Percentiles rank a stretch among this genome's conserved stretches.
Evolutionary conservation across 2,113 vertebrate genomes (phyloP).

Genomic region (Pituophis catenifer): DNA sequence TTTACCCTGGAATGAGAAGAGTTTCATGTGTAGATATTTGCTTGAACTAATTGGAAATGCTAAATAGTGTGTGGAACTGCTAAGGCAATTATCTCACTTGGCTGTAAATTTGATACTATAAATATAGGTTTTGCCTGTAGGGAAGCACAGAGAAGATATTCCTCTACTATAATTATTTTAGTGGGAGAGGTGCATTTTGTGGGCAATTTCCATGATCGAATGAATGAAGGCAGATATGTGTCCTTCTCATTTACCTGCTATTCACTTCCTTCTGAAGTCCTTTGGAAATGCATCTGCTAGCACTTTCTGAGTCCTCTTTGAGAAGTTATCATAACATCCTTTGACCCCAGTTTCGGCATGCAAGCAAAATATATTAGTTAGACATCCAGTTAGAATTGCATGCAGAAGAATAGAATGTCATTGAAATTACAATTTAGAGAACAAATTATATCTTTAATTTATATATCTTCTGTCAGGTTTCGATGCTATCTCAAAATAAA

Average conservation of each 20-base stretch:
- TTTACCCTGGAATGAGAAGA: slow-evolving; percentile 14
- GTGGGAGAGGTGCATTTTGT: slow-evolving; percentile 22
- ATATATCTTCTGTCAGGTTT: not conserved
- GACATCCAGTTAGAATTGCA: not conserved
- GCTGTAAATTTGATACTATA: slow-evolving; percentile 20
- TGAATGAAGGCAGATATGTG: slow-evolving; percentile 44
- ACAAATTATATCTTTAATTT: not conserved
- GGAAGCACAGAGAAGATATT: slow-evolving; percentile 3
- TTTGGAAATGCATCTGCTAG: slow-evolving; percentile 46
- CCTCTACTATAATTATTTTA: slow-evolving; percentile 27
- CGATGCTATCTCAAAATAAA: too few relatives aligned
- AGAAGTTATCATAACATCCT: slow-evolving; percentile 18
- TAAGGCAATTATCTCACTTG: slow-evolving; percentile 25
- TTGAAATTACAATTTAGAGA: not conserved
- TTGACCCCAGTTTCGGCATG: not conserved
- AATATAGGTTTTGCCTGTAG: slow-evolving; percentile 36
- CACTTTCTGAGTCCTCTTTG: slow-evolving; percentile 20
- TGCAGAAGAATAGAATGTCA: not conserved
- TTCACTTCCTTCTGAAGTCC: not conserved
- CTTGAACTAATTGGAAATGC: not conserved
- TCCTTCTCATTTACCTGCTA: not conserved
- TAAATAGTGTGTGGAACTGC: not conserved
- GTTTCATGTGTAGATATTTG: slow-evolving; percentile 22
- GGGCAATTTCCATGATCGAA: slow-evolving; percentile 35
- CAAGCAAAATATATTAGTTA: not conserved